Evolutionary conservation across 2,797 vertebrate genomes (phyloP), one percentile per base, ranked within the genome.

Genomic region (Babyrousa celebensis): DNA sequence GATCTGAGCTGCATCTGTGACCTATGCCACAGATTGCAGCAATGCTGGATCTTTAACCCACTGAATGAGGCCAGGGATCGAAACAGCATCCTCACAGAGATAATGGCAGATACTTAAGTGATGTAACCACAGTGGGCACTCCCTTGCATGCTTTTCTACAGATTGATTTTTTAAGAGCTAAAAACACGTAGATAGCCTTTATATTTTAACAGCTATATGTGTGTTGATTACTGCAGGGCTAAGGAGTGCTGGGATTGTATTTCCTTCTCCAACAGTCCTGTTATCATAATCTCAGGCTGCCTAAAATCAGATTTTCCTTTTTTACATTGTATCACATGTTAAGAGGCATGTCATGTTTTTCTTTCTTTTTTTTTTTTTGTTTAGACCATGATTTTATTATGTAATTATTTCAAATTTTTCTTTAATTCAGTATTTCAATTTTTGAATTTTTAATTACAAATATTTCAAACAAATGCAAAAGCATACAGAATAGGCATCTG

Each of bases 371-470:
- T 54, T 48, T 48, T 62, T 67, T 75, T 63, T 67, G 27, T 72
- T 63, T 94, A 23, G 25, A 40, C 36, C 3, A 60, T 91, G 56
- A 89, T n/a, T 95, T 92, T 87, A 89, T 58, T 93, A 60, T 12
- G 63, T 14, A 94, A 14, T 71, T 60, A 10, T 88, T 52, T 10
- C 75, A 63, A 70, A 14, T 27, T 84, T 75, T 89, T 83, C 63
- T 89, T 63, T 68, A 71, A 94, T 63, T 91, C 63, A 93, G n/a
- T 56, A 29, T 93, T 93, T 87, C 84, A 74, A 74, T 58, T 82
- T 96, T 90, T 29, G 2, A 86, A 29, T 52, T 95, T 80, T 95
- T 63, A 93, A 84, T 95, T 89, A 82, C 5, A 96, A 83, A 85
- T 58, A 95, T 71, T 85, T 90, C n/a, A 90, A 90, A 58, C 25